A percentile compares a stretch with the other conserved stretches of the same genome.
Conservation (phyloP, 1,140 invertebrate species). For the Glossosoma conforme region DNA sequence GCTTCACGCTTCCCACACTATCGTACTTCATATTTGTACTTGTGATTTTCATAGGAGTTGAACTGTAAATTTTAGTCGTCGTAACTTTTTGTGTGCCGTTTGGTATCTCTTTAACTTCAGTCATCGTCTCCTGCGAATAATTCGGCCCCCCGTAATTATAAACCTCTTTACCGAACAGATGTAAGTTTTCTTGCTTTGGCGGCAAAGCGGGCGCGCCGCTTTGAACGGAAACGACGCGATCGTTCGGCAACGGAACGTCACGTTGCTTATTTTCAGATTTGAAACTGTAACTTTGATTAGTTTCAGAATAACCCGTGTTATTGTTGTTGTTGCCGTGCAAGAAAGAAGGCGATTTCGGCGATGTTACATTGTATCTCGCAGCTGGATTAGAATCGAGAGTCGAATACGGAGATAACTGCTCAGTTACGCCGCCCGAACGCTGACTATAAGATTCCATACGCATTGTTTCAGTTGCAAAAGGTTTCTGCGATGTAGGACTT, state of each 20-base stretch:
- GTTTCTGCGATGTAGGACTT: constrained; percentile 25
- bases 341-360: constrained; percentile 20
- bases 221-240: constrained; percentile 31
- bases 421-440: constrained; percentile 37
- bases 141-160: constrained; percentile 44
- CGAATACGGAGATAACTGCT: constrained; percentile 35
- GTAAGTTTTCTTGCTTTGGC: constrained; percentile 26
- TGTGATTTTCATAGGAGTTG: constrained; percentile 47
- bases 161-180: constrained; percentile 39
- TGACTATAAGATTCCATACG: constrained; percentile 38
- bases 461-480: constrained; percentile 11
- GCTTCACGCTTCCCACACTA: constrained; percentile 11
- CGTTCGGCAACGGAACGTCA: constrained; percentile 30
- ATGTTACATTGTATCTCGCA: constrained; percentile 35
- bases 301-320: constrained; percentile 17
- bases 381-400: constrained; percentile 42
- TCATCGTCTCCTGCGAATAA: constrained; percentile 46
- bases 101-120: constrained; percentile 48
- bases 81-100: constrained; percentile 50
- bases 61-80: constrained; percentile 49
- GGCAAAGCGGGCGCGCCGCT: neutral
- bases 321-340: constrained; percentile 13
- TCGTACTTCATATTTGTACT: constrained; percentile 48
- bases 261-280: constrained; percentile 22
- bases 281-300: constrained; percentile 17